Evolutionary conservation across 2,797 vertebrate genomes (phyloP).

Genomic region (Tapirus indicus): DNA sequence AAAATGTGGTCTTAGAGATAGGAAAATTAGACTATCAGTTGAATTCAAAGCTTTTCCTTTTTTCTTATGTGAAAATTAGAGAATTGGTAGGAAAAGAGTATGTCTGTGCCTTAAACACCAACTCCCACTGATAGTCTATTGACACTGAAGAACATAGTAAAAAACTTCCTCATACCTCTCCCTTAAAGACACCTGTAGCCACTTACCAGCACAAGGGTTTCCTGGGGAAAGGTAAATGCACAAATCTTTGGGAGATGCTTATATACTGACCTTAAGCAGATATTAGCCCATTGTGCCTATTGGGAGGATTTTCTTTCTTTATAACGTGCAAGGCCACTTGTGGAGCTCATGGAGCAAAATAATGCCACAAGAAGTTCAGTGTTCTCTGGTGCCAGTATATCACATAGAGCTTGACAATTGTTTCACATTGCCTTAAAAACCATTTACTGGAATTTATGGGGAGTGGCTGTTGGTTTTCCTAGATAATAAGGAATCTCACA

Average conservation of each 20-base stretch:
- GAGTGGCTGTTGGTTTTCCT: not conserved
- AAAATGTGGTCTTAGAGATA: slow-evolving; percentile 46
- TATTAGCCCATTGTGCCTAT: not conserved
- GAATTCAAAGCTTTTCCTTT: slow-evolving; percentile 4
- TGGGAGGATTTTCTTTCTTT: not conserved
- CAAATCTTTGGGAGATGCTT: not conserved
- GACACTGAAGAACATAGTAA: not conserved
- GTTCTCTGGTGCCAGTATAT: not conserved
- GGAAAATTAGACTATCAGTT: slow-evolving; percentile 8
- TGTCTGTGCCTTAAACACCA: not conserved
- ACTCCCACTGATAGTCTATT: not conserved
- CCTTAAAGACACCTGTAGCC: not conserved
- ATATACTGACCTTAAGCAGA: not conserved
- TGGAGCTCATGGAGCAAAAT: not conserved
- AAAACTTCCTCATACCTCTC: not conserved
- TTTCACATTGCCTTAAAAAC: not conserved
- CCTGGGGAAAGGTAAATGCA: not conserved
- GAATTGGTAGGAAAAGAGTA: not conserved
- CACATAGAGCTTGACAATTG: not conserved
- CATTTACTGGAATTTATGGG: not conserved
- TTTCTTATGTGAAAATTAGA: slow-evolving; percentile 32
- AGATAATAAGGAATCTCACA: not conserved
- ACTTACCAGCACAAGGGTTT: not conserved
- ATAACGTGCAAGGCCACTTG: not conserved
- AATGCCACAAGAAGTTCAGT: not conserved